A percentile compares a stretch with the other conserved stretches of the same genome.
Conservation (phyloP, 2,113 vertebrate species). For the Camarhynchus parvulus region DNA sequence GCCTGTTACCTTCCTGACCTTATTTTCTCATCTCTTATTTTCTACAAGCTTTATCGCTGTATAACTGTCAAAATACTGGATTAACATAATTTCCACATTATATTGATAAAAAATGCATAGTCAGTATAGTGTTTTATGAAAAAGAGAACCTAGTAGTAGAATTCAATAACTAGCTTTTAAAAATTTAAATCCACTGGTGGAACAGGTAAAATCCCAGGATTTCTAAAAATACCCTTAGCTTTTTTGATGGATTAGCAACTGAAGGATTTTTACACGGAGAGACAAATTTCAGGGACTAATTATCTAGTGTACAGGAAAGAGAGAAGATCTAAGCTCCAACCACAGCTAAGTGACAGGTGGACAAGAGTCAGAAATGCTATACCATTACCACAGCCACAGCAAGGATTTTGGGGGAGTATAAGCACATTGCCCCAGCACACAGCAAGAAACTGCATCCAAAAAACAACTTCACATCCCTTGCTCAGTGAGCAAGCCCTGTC, state of each 20-base stretch:
- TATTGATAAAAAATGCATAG: background rate
- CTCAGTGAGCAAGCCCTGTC: background rate
- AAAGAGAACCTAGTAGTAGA: background rate
- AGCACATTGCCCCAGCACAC: background rate
- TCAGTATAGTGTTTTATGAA: background rate
- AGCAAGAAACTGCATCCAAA: background rate
- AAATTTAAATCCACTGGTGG: background rate
- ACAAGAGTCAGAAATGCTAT: background rate
- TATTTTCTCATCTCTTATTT: background rate
- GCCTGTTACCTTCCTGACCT: background rate
- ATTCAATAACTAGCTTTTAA: background rate
- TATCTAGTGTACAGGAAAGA: background rate
- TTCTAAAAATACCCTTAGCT: background rate
- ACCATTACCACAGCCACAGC: background rate
- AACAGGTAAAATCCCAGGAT: background rate
- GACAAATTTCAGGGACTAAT: background rate
- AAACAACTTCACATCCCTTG: background rate
- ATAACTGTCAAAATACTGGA: background rate
- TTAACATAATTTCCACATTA: background rate
- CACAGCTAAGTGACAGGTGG: background rate
- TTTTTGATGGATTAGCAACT: background rate
- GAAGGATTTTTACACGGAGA: background rate
- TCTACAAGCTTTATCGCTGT: background rate
- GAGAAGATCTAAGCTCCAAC: background rate
- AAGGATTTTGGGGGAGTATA: background rate